phyloP scores from a whole-genome alignment of 92 coral and sea anemone species.

The Epizoanthus fatuus region DNA sequence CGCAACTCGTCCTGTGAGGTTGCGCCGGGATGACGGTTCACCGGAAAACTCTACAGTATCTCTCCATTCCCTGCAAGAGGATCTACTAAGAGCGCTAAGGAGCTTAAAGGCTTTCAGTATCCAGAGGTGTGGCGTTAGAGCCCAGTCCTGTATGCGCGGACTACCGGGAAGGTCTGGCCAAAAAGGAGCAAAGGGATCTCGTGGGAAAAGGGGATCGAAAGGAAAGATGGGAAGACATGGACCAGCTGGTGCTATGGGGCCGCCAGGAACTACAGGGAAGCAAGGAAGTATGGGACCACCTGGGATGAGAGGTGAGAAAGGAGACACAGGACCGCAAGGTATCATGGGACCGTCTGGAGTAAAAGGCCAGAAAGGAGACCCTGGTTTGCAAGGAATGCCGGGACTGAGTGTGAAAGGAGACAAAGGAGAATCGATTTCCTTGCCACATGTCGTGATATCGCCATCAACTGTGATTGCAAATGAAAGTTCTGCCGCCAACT shows the following conservation, averaged over 20 bases:
- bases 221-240: not conserved
- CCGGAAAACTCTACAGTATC: constrained; percentile 3
- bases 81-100: not conserved
- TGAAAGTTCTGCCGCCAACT: not conserved
- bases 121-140: not conserved
- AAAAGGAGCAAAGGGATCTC: constrained; percentile 7
- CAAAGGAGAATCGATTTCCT: too few relatives aligned
- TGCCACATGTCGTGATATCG: constrained; percentile 1
- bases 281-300: constrained; percentile 13
- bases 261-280: constrained; percentile 3
- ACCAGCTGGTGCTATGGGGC: not conserved
- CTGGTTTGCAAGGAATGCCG: too few relatives aligned
- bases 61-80: not conserved
- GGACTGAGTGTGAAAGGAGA: too few relatives aligned
- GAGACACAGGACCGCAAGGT: constrained; percentile 10
- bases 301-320: constrained; percentile 1
- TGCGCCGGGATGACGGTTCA: not conserved
- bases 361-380: not conserved
- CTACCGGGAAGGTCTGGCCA: too few relatives aligned
- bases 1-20: not conserved
- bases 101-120: not conserved
- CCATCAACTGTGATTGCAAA: constrained; percentile 6
- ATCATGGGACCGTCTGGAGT: not conserved
- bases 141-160: too few relatives aligned
- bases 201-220: not conserved